Evolutionary conservation across 2,797 vertebrate genomes (phyloP).

Genomic region (Gephyroberyx darwinii): DNA sequence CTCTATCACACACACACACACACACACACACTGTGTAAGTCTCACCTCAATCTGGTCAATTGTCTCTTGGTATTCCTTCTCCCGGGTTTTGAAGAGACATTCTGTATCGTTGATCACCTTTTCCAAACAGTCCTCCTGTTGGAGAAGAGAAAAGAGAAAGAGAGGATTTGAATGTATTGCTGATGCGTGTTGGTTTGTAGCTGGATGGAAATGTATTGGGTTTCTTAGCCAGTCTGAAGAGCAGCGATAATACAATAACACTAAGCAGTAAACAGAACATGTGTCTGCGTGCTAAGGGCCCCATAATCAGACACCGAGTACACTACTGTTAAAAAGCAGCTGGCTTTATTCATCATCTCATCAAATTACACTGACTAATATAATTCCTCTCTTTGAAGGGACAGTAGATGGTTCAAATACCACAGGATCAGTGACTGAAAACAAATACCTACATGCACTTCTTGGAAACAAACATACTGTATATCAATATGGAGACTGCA

Average conservation of each 20-base stretch:
- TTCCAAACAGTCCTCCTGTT: slow-evolving; percentile 94
- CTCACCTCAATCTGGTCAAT: slow-evolving; percentile 98
- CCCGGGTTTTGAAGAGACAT: slow-evolving; percentile 94
- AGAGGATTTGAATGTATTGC: not conserved
- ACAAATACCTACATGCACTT: slow-evolving; percentile 60
- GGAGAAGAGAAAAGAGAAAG: slow-evolving; percentile 31
- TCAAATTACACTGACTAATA: slow-evolving; percentile 62
- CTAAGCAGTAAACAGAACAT: slow-evolving; percentile 10
- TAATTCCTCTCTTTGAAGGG: slow-evolving; percentile 15
- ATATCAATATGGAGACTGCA: slow-evolving; percentile 26
- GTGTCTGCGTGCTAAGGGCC: slow-evolving; percentile 10
- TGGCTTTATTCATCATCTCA: slow-evolving; percentile 25
- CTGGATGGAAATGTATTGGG: not conserved
- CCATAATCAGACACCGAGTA: slow-evolving; percentile 19
- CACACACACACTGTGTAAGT: not conserved
- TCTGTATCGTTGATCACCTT: slow-evolving; percentile 98
- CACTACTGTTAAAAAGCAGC: slow-evolving; percentile 24
- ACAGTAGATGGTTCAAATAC: slow-evolving; percentile 34
- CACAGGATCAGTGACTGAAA: slow-evolving; percentile 36
- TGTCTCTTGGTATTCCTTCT: slow-evolving; percentile 98
- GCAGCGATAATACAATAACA: slow-evolving; percentile 1
- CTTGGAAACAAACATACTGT: slow-evolving; percentile 55
- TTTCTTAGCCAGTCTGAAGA: not conserved
- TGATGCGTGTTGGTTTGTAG: not conserved
- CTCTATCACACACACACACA: not conserved